Evolutionary conservation across 2,113 vertebrate genomes (phyloP), one percentile per base, ranked within the genome.

Genomic region (Hassar affinis): DNA sequence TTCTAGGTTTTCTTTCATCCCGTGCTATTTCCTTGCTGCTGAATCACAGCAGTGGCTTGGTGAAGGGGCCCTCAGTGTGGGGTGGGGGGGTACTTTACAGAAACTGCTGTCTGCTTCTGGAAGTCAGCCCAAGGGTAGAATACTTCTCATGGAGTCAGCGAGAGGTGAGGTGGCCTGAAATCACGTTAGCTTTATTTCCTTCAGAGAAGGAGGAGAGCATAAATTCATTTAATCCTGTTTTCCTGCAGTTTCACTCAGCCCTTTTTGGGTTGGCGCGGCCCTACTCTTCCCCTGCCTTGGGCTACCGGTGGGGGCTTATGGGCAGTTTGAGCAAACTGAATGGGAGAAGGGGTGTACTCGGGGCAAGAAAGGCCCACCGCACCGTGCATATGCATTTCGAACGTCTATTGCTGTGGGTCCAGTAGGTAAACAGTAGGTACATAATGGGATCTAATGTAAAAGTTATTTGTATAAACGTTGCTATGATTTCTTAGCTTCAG

Each of bases 171-270:
- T 90, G 90, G 91, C 90, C 91, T 92, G 92, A 93, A 94, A 94
- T 93, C 90, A 93, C 89, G 93, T 94, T 95, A 93, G 91, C 89
- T 91, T 93, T 92, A 92, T 91, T 89, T 86, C 77, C 88, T 85
- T 88, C 83, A 62, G 79, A 86, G 88, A 91, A 79, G 88, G 88
- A 88, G 88, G 87, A 86, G 91, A 91, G 90, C 91, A 94, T 94
- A 92, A 92, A 94, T 94, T 94, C 91, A 92, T 93, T 92, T 94
- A 94, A 95, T 94, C 93, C 91, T 91, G 92, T 93, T 94, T 94
- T 93, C 92, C 92, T 92, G 92, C 89, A 89, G 91, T 93, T 94
- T 92, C 87, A 88, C 91, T 93, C 86, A 89, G 91, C 89, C 88
- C 78, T 82, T 85, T 93, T 91, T 89, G 86, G 91, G 91, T 87